Evolutionary conservation across 2,113 vertebrate species (phyloP).

Genomic region (Scartelaos histophorus): DNA sequence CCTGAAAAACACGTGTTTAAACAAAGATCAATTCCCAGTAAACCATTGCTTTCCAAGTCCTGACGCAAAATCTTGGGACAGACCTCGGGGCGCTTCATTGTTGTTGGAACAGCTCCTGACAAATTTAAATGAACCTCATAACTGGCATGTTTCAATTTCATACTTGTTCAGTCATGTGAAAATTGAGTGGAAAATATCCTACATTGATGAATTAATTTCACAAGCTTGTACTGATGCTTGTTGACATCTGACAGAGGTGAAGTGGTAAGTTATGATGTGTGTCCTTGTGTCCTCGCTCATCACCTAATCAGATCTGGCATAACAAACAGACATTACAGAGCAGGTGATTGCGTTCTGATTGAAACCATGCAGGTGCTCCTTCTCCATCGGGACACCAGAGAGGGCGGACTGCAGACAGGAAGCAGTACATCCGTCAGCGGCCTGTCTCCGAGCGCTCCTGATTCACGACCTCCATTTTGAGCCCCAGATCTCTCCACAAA

Average conservation of each 20-base stretch:
- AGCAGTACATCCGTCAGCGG: slow-evolving; percentile 62
- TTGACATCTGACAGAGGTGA: slow-evolving; percentile 30
- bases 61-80: no score
- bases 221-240: not conserved
- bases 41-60: no score
- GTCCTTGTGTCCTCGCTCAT: slow-evolving; percentile 11
- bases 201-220: not conserved
- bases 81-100: not conserved
- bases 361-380: slow-evolving; percentile 47
- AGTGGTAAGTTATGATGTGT: slow-evolving; percentile 35
- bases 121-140: not conserved
- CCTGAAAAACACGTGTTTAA: no score
- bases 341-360: slow-evolving; percentile 55
- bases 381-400: slow-evolving; percentile 38
- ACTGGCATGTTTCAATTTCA: not conserved
- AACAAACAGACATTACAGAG: slow-evolving; percentile 37
- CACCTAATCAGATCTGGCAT: slow-evolving; percentile 24
- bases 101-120: not conserved
- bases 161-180: not conserved
- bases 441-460: slow-evolving; percentile 44
- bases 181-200: not conserved
- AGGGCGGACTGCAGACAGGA: slow-evolving; percentile 22
- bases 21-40: no score
- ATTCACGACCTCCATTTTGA: slow-evolving; percentile 63
- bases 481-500: slow-evolving; percentile 61